These are phyloP conservation scores for Scomber colias DNA, from an alignment of 2,113 vertebrate species.

Conservation along the genomic window DNA sequence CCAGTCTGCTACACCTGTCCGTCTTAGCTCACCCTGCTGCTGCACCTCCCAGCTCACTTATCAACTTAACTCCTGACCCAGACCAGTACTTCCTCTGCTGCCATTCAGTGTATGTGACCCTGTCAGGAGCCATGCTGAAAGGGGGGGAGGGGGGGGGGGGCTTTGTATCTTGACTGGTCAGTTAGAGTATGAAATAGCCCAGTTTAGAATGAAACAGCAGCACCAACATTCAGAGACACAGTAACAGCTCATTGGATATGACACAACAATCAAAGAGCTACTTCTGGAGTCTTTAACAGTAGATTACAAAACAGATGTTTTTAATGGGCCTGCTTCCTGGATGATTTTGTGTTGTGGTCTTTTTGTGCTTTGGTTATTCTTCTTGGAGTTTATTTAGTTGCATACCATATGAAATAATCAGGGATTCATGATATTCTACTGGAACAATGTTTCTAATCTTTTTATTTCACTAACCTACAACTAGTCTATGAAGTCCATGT, in stretches of 20 bases:
- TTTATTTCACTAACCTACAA: neutral
- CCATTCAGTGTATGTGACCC: neutral
- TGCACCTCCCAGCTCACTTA: too few species aligned
- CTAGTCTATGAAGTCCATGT: neutral
- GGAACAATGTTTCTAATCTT: too few species aligned
- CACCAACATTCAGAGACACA: neutral
- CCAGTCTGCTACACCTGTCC: too few species aligned
- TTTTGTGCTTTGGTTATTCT: constrained; percentile 6
- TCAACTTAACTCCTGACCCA: neutral
- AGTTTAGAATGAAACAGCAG: neutral
- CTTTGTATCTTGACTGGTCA: neutral
- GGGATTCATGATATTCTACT: neutral
- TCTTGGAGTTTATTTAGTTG: neutral
- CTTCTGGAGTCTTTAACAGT: neutral
- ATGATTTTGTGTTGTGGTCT: neutral
- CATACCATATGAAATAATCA: neutral
- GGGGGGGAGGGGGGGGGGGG: too few species aligned
- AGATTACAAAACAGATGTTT: neutral
- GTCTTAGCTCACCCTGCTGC: too few species aligned
- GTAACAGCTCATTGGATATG: neutral
- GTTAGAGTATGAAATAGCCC: neutral
- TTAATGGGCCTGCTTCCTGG: neutral
- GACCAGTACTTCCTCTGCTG: neutral
- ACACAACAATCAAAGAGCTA: neutral
- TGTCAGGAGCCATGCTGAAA: neutral